Conservation (phyloP, 2,797 vertebrate genomes). For the Lerista edwardsae region DNA sequence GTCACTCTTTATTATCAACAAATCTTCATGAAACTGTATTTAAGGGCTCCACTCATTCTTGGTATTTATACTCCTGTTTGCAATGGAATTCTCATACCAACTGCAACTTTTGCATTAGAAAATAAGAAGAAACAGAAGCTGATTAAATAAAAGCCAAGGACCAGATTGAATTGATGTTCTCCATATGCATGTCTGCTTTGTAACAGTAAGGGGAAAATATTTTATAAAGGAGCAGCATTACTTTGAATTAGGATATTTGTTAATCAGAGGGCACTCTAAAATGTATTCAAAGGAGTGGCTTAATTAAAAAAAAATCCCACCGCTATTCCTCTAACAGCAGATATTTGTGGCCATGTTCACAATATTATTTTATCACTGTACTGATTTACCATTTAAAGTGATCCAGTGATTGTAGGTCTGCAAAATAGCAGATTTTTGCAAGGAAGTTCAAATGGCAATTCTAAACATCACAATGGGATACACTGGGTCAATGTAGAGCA, state of each 20-base stretch:
- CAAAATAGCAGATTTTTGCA: neutral
- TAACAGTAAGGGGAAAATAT: conserved; percentile 1
- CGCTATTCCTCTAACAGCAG: neutral
- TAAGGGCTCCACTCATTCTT: neutral
- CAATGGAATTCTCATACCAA: conserved; percentile 31
- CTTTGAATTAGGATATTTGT: conserved; percentile 21
- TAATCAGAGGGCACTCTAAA: conserved; percentile 9
- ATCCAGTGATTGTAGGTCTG: neutral
- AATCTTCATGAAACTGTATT: conserved; percentile 29
- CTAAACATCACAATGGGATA: neutral
- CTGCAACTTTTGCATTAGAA: conserved; percentile 24
- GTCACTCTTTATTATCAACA: neutral
- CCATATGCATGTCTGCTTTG: neutral
- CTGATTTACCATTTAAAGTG: neutral
- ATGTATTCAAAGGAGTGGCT: conserved; percentile 22
- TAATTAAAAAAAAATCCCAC: neutral
- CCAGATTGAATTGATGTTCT: conserved; percentile 11
- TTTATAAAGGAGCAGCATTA: conserved; percentile 25
- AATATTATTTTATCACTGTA: neutral
- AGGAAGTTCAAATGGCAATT: no score
- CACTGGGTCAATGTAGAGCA: neutral
- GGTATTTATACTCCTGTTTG: conserved; percentile 24
- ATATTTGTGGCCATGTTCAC: neutral
- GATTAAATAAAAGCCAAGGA: conserved; percentile 29
- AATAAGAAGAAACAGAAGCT: conserved; percentile 28